phyloP scores from a whole-genome alignment of 2,113 vertebrate genomes.

The Prunella fulvescens region DNA sequence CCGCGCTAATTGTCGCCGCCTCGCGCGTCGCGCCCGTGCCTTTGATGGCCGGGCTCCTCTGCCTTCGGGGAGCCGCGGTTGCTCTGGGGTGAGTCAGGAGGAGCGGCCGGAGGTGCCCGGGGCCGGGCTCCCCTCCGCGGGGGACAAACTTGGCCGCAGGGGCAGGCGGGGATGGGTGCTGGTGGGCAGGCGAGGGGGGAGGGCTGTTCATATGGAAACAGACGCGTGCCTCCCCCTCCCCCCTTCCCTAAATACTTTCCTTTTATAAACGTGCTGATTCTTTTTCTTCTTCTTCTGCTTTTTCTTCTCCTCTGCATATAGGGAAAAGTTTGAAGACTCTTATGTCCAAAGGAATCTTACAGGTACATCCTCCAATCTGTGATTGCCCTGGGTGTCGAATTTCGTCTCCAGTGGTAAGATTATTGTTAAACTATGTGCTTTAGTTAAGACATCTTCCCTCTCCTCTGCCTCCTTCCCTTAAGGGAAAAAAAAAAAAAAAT shows the following conservation, averaged over 20 bases:
- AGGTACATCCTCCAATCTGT: conserved; percentile 99
- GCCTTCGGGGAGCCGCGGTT: background rate
- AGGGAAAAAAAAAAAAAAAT: background rate
- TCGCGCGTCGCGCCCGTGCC: too few relatives aligned
- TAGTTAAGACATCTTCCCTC: conserved; percentile 42
- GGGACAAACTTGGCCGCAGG: background rate
- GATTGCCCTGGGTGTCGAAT: conserved; percentile 99
- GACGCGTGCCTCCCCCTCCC: background rate
- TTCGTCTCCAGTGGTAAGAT: conserved; percentile 98
- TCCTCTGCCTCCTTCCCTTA: background rate
- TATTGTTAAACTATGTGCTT: conserved; percentile 65
- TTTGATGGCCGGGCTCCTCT: background rate
- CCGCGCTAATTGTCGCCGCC: background rate
- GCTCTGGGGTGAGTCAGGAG: conserved; percentile 13
- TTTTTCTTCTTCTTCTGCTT: background rate
- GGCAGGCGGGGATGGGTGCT: background rate
- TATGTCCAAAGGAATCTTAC: conserved; percentile 99
- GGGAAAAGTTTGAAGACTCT: conserved; percentile 99
- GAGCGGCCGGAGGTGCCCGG: background rate
- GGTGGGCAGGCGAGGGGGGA: background rate
- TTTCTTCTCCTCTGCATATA: conserved; percentile 43
- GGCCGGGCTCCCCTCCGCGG: background rate
- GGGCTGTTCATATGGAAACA: background rate
- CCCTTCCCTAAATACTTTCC: background rate
- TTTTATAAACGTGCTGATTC: background rate